These are phyloP conservation scores for Falcaria lacertinaria DNA, from an alignment of 2,888 invertebrate species.

Conservation along the genomic window DNA sequence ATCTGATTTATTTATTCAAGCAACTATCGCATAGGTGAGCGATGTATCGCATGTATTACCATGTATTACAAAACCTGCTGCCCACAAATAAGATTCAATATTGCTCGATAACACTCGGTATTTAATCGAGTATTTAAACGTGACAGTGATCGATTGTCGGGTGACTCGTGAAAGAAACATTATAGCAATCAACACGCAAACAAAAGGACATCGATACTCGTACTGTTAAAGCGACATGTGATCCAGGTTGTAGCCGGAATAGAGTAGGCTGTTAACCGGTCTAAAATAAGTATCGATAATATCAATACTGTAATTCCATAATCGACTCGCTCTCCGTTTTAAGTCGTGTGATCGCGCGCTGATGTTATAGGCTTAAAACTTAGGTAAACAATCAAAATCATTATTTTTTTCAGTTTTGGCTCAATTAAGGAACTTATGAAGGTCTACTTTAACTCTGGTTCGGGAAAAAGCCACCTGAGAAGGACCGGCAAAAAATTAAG, in stretches of 20 bases:
- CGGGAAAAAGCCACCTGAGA: no score
- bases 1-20: background rate
- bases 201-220: slow-evolving; percentile 19
- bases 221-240: slow-evolving; percentile 18
- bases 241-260: slow-evolving; percentile 4
- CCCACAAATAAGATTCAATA: slow-evolving; percentile 9
- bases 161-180: slow-evolving; percentile 32
- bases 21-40: background rate
- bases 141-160: slow-evolving; percentile 44
- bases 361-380: no score
- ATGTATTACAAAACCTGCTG: background rate
- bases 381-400: no score
- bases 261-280: background rate
- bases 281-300: no score
- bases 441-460: no score
- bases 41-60: background rate
- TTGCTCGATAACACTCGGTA: slow-evolving; percentile 11
- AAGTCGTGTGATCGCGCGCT: no score
- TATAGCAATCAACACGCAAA: slow-evolving; percentile 20
- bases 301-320: no score
- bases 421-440: no score
- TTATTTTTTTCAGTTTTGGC: no score
- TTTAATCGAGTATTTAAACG: slow-evolving; percentile 33
- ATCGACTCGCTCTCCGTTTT: no score
- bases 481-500: no score